phyloP scores from a whole-genome alignment of 2,888 invertebrate genomes.

The Mimas tiliae region DNA sequence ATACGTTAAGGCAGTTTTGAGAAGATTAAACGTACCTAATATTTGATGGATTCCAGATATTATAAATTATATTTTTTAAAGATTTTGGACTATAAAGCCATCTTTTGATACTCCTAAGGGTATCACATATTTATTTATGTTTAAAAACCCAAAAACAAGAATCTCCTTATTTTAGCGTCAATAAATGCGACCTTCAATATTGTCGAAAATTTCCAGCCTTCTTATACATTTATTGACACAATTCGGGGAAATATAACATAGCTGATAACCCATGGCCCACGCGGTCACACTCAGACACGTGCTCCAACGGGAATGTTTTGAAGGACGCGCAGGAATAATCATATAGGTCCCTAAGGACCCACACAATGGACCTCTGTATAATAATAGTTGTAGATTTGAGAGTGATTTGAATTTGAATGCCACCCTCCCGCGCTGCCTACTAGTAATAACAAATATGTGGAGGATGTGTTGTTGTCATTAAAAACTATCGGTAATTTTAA shows the following conservation, averaged over 20 bases:
- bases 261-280: conserved; percentile 46
- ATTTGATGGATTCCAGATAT: too few relatives aligned
- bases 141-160: too few relatives aligned
- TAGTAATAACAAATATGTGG: conserved; percentile 84
- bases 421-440: conserved; percentile 75
- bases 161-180: too few relatives aligned
- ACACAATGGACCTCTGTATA: conserved; percentile 76
- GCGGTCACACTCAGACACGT: conserved; percentile 68
- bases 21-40: too few relatives aligned
- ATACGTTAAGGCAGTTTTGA: too few relatives aligned
- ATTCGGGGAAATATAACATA: neutral
- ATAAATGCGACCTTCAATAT: too few relatives aligned
- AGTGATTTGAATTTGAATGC: conserved; percentile 84
- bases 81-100: too few relatives aligned
- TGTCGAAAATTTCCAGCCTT: too few relatives aligned
- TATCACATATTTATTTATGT: too few relatives aligned
- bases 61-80: too few relatives aligned
- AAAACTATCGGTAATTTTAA: neutral
- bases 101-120: too few relatives aligned
- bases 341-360: conserved; percentile 80
- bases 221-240: too few relatives aligned
- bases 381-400: conserved; percentile 85
- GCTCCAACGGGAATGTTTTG: conserved; percentile 72
- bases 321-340: conserved; percentile 77
- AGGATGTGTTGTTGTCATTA: neutral